Percentiles rank a stretch among this genome's conserved stretches.
These are phyloP conservation scores for Dendrocincla tyrannina DNA, from an alignment of 2,797 vertebrate species.

Conservation along the genomic window DNA sequence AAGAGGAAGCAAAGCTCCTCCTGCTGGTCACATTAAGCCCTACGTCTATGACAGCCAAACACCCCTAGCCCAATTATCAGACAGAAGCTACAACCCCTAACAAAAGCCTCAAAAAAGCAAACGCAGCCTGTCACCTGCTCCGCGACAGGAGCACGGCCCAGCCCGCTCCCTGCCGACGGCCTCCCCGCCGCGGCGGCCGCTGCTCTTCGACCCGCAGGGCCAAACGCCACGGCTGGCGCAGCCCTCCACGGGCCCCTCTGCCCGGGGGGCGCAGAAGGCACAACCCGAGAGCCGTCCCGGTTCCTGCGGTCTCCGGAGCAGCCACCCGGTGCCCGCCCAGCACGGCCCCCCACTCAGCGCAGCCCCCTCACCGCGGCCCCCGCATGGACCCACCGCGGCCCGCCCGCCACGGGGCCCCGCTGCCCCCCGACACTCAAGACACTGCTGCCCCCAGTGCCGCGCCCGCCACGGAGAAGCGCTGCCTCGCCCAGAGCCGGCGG, in stretches of 20 bases:
- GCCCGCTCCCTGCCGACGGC: neutral
- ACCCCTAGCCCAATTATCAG: rapidly evolving
- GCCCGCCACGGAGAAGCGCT: rapidly evolving
- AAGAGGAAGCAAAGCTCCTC: neutral
- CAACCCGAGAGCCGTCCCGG: neutral
- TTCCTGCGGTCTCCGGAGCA: rapidly evolving
- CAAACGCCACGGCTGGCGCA: rapidly evolving
- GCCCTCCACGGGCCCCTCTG: too few relatives aligned
- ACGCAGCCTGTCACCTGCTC: neutral
- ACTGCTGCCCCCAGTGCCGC: rapidly evolving
- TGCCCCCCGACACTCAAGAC: too few relatives aligned
- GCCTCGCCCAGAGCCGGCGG: neutral
- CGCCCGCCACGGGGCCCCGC: neutral
- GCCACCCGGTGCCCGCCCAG: rapidly evolving
- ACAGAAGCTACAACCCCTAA: neutral
- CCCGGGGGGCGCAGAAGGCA: too few relatives aligned
- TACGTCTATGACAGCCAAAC: rapidly evolving
- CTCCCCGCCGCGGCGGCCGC: neutral
- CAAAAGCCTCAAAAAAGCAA: neutral
- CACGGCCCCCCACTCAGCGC: rapidly evolving
- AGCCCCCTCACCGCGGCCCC: neutral
- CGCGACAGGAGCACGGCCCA: rapidly evolving
- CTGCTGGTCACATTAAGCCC: neutral
- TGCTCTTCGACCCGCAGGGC: too few relatives aligned
- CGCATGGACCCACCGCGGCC: neutral